phyloP scores from a whole-genome alignment of 2,797 vertebrate species.

The Esox masquinongy region DNA sequence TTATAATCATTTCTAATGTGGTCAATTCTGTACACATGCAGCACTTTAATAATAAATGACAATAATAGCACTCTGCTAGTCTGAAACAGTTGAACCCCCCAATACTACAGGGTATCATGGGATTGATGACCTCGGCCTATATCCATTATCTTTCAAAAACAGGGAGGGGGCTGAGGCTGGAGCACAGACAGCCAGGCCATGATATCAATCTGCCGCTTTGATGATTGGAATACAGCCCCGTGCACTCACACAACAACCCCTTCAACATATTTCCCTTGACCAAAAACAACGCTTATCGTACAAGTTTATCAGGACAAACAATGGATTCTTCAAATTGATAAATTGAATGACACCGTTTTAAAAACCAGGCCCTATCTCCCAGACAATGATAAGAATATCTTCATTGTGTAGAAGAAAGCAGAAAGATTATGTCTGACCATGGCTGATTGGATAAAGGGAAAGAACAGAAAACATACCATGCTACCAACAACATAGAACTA shows the following conservation, averaged over 20 bases:
- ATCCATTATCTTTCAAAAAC: not conserved
- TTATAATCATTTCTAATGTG: not conserved
- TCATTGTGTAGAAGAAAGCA: not conserved
- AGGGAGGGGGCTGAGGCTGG: not conserved
- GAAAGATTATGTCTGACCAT: not conserved
- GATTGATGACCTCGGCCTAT: slow-evolving; percentile 6
- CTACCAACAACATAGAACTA: not conserved
- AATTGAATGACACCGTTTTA: not conserved
- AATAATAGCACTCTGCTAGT: slow-evolving; percentile 3
- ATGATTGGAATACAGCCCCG: slow-evolving; percentile 62
- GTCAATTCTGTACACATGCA: not conserved
- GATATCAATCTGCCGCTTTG: slow-evolving; percentile 61
- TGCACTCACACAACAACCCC: slow-evolving; percentile 7
- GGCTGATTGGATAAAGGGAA: not conserved
- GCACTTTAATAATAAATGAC: not conserved
- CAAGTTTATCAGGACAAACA: not conserved
- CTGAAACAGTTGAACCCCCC: not conserved
- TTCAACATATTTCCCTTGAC: slow-evolving; percentile 2
- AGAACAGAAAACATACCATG: not conserved
- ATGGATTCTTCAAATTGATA: not conserved
- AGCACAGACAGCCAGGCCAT: slow-evolving; percentile 26
- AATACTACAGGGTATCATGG: not conserved
- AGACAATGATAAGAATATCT: not conserved
- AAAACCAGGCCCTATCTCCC: not conserved
- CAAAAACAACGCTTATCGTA: slow-evolving; percentile 19